Evolutionary conservation across 1,140 invertebrate species (phyloP), one percentile per base, ranked within the genome.

Genomic region (Rhynchophorus ferrugineus): DNA sequence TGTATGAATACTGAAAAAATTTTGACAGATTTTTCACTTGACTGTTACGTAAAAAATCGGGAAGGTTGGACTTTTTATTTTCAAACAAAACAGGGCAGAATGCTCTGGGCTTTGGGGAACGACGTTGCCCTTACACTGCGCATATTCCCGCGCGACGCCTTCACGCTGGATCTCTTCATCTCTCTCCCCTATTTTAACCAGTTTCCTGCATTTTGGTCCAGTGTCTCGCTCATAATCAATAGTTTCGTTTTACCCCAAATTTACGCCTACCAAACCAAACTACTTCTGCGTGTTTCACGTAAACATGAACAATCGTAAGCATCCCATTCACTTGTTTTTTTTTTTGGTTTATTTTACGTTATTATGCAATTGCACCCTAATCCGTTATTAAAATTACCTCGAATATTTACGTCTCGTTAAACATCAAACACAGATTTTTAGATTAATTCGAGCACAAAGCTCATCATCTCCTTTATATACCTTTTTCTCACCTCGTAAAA

Each of bases 1-100:
- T 57, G 61, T 59, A 62, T 55, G 55, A 64, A 61, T 62, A 55
- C 56, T 55, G 56, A 55, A 58, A 64, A 59, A 62, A 64, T 64
- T 62, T 61, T 64, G 62, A 44, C 48, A 54, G 57, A 47, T 64
- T 61, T 59, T 61, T 62, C 60, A 54, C 46, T 54, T 21, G 16
- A 44, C 53, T 55, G 17, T 17, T 42, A 38, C 21, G 29, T 17
- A 39, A 48, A 44, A 51, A 46, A 33, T 45, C 13, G 16, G 3
- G 14, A 52, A 16, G 2, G 33, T 42, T 49, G 39, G 7, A 37
- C 13, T 48, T 22, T 47, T 35, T 42, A 9, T 9, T 49, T 51
- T 47, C 18, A 39, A 39, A 49, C 41, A 46, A 41, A 45, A 41
- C 43, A 39, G 33, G 39, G 36, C 45, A 46, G 53, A 49, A 24